A percentile compares a stretch with the other conserved stretches of the same genome.
These are phyloP conservation scores for Lucinisca nassula DNA, from an alignment of 2,888 invertebrate genomes.

Conservation along the genomic window DNA sequence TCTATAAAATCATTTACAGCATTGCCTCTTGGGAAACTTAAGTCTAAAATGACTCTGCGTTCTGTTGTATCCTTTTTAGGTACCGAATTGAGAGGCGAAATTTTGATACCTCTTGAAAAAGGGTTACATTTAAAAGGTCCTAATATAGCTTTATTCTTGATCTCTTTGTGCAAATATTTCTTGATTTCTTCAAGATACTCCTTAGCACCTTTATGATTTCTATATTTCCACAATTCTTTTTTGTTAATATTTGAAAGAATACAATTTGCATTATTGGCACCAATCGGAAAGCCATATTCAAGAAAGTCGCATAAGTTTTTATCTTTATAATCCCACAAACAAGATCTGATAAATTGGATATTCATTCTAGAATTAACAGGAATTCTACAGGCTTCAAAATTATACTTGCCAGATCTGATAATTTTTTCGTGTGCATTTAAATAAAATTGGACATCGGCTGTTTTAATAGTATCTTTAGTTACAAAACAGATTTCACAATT, in stretches of 20 bases:
- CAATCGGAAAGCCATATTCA: conserved; percentile 3
- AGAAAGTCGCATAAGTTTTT: not conserved
- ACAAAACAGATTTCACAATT: not conserved
- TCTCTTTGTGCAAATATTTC: not conserved
- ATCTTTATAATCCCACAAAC: not conserved
- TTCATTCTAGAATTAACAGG: not conserved
- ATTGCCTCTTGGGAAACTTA: not conserved
- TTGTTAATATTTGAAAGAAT: not conserved
- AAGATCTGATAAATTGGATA: not conserved
- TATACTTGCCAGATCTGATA: not conserved
- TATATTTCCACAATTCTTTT: not conserved
- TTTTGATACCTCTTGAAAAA: not conserved
- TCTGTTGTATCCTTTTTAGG: conserved; percentile 1
- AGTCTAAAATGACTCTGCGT: not conserved
- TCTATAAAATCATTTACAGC: not conserved
- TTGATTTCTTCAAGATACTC: not conserved
- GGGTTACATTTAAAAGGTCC: not conserved
- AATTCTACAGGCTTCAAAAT: not conserved
- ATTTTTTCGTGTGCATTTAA: not conserved
- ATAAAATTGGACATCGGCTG: not conserved
- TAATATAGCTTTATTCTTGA: not conserved
- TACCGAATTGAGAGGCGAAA: not conserved
- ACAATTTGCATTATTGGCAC: not conserved
- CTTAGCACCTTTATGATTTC: not conserved
- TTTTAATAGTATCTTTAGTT: not conserved